Evolutionary conservation across 1,140 invertebrate species (phyloP), one percentile per base, ranked within the genome.

Genomic region (Drosophila parabipectinata): DNA sequence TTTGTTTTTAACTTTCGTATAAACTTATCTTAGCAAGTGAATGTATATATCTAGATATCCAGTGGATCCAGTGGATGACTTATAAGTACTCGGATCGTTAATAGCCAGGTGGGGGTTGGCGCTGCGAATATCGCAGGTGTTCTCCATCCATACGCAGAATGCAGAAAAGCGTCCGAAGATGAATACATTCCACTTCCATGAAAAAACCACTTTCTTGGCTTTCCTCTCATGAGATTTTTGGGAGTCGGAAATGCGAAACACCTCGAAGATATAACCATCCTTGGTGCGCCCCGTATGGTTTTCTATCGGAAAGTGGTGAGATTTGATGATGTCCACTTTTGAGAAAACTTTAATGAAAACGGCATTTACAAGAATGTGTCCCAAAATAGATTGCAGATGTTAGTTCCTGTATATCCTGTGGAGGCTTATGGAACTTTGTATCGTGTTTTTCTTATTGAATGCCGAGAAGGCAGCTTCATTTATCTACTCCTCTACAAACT

Each of bases 1-100:
- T 69, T 69, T 69, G 37, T 14, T 18, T 37, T 63, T 56, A 21
- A 34, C 32, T 32, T 28, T 15, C 24, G 24, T 26, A 24, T 10
- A 3, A 8, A 44, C 15, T 30, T 14, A 41, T 39, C 39, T 44
- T 44, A 12, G 41, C 6, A 3, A 44, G n/a, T 32, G 9, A 8
- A 10, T 14, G n/a, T 30, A n/a, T 15, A 14, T 48, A 37, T 62
- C 9, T 51, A 61, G 5, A 1, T 12, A 66, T 12, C 9, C 32
- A 21, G 21, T 21, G 21, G 21, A 21, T 21, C 21, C 3, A 21
- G 21, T 21, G 21, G 21, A 21, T 21, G 21, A 3, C 21, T 21
- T 21, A 21, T 3, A 21, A 37, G 34, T 4, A 37, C 10, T 37
- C 34, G 5, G 10, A 1, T 37, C 34, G 34, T 3, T 2, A 2